Conservation (phyloP, 2,888 invertebrate genomes). For the Hydrotaea diabolus region DNA sequence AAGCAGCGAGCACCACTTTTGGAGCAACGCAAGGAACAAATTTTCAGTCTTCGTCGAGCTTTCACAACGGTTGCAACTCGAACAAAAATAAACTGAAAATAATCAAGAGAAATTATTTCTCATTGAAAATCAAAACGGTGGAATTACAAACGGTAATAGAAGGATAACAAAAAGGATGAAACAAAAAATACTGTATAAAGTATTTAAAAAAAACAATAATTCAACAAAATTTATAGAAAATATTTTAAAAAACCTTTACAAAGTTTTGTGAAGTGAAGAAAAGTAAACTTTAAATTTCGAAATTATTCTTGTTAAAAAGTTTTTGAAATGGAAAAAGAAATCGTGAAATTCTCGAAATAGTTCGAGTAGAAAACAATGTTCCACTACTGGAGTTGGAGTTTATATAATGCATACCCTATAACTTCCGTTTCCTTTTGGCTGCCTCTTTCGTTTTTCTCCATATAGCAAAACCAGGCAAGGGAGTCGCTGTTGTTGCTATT, state of each 20-base stretch:
- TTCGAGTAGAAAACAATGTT: not conserved
- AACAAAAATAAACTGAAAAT: constrained; percentile 19
- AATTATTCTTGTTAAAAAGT: not conserved
- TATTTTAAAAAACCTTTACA: not conserved
- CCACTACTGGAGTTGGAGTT: not conserved
- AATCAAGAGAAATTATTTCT: constrained; percentile 38
- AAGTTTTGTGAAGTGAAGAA: constrained; percentile 8
- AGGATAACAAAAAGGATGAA: constrained; percentile 40
- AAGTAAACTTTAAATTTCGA: constrained; percentile 2
- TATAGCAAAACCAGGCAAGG: not conserved
- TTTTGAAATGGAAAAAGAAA: too few relatives aligned
- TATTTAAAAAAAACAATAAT: not conserved
- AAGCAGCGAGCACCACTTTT: constrained; percentile 30
- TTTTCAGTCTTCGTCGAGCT: constrained; percentile 80
- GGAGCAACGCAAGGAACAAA: constrained; percentile 39
- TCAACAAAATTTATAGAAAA: not conserved
- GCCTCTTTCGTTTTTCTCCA: not conserved
- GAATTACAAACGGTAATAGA: constrained; percentile 40
- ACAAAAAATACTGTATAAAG: not conserved
- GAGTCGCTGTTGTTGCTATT: constrained; percentile 20
- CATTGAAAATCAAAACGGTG: constrained; percentile 25
- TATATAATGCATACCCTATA: constrained; percentile 1
- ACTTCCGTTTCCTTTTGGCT: constrained; percentile 24
- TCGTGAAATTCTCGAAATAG: not conserved
- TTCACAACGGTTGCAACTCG: constrained; percentile 78